These are phyloP conservation scores for Leptinotarsa juncta DNA, from an alignment of 2,888 invertebrate genomes.

Conservation along the genomic window DNA sequence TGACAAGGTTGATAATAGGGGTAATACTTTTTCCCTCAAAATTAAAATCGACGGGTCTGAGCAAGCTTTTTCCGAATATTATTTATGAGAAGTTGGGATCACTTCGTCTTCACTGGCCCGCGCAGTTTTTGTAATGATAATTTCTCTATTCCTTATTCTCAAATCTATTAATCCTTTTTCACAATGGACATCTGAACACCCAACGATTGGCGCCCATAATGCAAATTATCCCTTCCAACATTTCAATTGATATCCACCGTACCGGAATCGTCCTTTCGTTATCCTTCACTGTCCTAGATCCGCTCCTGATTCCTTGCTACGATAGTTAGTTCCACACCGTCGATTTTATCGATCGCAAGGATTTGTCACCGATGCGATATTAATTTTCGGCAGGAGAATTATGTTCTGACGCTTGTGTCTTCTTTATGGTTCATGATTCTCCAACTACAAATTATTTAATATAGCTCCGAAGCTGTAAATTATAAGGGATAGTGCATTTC, in stretches of 20 bases:
- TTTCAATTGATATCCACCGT: neutral
- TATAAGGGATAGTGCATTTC: neutral
- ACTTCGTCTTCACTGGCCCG: too few species aligned
- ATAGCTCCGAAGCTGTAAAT: slow-evolving; percentile 27
- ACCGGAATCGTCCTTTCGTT: neutral
- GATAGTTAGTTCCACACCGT: slow-evolving; percentile 58
- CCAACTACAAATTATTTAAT: slow-evolving; percentile 50
- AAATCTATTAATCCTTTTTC: too few species aligned
- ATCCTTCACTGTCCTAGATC: slow-evolving; percentile 12
- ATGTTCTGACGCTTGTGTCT: slow-evolving; percentile 46
- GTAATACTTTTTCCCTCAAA: too few species aligned
- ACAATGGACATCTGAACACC: neutral
- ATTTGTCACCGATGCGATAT: slow-evolving; percentile 60
- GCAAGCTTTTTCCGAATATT: too few species aligned
- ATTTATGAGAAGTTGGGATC: too few species aligned
- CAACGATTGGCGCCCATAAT: neutral
- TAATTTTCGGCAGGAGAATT: slow-evolving; percentile 55
- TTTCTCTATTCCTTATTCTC: too few species aligned
- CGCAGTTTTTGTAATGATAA: too few species aligned
- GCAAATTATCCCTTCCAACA: neutral
- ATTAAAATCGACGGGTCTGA: too few species aligned
- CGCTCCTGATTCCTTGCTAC: slow-evolving; percentile 42
- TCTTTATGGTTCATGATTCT: slow-evolving; percentile 49
- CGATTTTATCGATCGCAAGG: slow-evolving; percentile 58
- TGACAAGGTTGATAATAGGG: too few species aligned